Evolutionary conservation across 2,888 invertebrate genomes (phyloP).

Genomic region (Spicauda simplicius): DNA sequence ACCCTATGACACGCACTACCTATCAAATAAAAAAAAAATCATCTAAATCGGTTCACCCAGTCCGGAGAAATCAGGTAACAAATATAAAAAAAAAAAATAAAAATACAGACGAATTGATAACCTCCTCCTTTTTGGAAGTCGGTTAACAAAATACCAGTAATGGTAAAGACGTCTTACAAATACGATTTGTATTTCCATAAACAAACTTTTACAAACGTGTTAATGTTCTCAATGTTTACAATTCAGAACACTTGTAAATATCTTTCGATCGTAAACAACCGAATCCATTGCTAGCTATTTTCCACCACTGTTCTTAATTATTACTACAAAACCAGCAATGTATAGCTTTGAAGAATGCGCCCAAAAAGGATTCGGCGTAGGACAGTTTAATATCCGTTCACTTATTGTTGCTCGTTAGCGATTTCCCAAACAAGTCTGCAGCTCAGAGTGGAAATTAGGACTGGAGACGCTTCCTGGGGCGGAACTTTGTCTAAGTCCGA

Average conservation of each 20-base stretch:
- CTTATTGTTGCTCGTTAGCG: constrained; percentile 50
- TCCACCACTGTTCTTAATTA: background rate
- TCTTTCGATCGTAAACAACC: background rate
- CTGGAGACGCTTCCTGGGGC: constrained; percentile 27
- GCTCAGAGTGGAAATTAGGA: constrained; percentile 50
- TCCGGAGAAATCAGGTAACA: too few species aligned
- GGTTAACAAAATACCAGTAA: too few species aligned
- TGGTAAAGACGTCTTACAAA: too few species aligned
- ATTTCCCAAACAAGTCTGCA: constrained; percentile 51
- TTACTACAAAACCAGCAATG: constrained; percentile 30
- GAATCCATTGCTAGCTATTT: constrained; percentile 13
- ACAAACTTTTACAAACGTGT: background rate
- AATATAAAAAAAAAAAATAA: too few species aligned
- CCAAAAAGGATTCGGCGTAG: constrained; percentile 1
- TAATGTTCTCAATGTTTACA: constrained; percentile 8
- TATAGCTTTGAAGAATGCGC: background rate
- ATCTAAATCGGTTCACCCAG: too few species aligned
- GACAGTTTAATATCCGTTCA: constrained; percentile 54
- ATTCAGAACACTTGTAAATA: background rate
- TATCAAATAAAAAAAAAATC: too few species aligned
- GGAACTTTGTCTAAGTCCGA: constrained; percentile 12
- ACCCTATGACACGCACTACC: too few species aligned
- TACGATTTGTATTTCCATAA: background rate
- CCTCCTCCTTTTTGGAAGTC: too few species aligned
- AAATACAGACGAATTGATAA: too few species aligned